Conservation (phyloP, 2,888 invertebrate species). For the Phytoseiulus persimilis region DNA sequence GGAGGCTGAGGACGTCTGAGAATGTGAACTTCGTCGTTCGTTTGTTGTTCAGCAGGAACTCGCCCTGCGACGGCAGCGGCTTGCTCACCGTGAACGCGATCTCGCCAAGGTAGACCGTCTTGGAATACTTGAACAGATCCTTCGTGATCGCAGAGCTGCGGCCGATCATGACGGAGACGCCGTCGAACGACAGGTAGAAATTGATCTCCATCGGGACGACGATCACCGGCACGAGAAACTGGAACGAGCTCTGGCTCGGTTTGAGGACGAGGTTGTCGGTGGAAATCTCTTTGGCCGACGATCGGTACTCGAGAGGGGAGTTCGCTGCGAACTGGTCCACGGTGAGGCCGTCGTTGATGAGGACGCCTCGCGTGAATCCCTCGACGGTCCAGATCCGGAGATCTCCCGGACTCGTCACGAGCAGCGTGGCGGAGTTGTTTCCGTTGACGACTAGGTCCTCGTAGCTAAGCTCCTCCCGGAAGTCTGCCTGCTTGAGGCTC, state of each 20-base stretch:
- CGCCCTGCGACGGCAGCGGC: slow-evolving; percentile 27
- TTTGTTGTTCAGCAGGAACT: slow-evolving; percentile 25
- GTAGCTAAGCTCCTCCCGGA: not conserved
- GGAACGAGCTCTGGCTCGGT: slow-evolving; percentile 17
- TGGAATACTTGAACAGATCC: slow-evolving; percentile 9
- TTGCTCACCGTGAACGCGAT: slow-evolving; percentile 16
- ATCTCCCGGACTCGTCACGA: not conserved
- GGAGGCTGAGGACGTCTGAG: not conserved
- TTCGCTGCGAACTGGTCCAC: slow-evolving; percentile 25
- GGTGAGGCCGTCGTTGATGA: slow-evolving; percentile 19
- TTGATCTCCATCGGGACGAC: slow-evolving; percentile 18
- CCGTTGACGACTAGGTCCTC: slow-evolving; percentile 24
- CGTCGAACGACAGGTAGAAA: not conserved
- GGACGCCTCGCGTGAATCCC: slow-evolving; percentile 22
- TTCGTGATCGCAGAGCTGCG: not conserved
- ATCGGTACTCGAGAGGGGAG: not conserved
- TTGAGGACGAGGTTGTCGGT: slow-evolving; percentile 26
- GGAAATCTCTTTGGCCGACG: slow-evolving; percentile 10
- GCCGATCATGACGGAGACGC: slow-evolving; percentile 16
- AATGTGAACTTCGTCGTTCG: slow-evolving; percentile 13
- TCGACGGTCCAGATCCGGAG: slow-evolving; percentile 18
- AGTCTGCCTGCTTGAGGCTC: not conserved
- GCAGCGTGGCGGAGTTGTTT: not conserved
- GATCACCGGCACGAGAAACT: slow-evolving; percentile 20
- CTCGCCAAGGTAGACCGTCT: slow-evolving; percentile 8